A percentile compares a stretch with the other conserved stretches of the same genome.
Conservation (phyloP, 2,888 invertebrate genomes). For the Trissonchulus sp. region DNA sequence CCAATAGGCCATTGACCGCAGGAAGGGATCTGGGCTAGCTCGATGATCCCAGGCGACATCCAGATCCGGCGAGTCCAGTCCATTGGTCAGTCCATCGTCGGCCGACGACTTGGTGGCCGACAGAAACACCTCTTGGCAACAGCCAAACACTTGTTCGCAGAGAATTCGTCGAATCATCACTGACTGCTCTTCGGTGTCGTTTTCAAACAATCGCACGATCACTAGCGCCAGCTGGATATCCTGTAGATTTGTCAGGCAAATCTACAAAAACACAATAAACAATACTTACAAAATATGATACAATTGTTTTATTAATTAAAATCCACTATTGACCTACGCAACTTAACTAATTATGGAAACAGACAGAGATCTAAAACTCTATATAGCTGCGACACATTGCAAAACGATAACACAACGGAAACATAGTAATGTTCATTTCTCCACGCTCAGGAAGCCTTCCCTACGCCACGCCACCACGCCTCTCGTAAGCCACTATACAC, state of each 20-base stretch:
- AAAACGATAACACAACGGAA: too few relatives aligned
- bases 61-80: not conserved
- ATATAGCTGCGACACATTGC: too few relatives aligned
- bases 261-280: constrained; percentile 59
- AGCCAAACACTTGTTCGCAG: constrained; percentile 29
- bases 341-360: too few relatives aligned
- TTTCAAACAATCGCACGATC: constrained; percentile 80
- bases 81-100: not conserved
- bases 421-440: too few relatives aligned
- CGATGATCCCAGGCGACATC: not conserved
- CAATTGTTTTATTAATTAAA: not conserved
- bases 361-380: too few relatives aligned
- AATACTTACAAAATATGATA: not conserved
- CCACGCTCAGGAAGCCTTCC: too few relatives aligned
- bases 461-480: too few relatives aligned
- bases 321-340: not conserved
- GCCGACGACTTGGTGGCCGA: not conserved
- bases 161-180: constrained; percentile 35
- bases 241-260: constrained; percentile 78
- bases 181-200: constrained; percentile 63
- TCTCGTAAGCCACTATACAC: too few relatives aligned
- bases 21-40: constrained; percentile 70
- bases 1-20: constrained; percentile 96
- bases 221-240: constrained; percentile 93
- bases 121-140: too few relatives aligned